These are phyloP conservation scores for Holocentrus rufus DNA, from an alignment of 2,797 vertebrate species.

Conservation along the genomic window DNA sequence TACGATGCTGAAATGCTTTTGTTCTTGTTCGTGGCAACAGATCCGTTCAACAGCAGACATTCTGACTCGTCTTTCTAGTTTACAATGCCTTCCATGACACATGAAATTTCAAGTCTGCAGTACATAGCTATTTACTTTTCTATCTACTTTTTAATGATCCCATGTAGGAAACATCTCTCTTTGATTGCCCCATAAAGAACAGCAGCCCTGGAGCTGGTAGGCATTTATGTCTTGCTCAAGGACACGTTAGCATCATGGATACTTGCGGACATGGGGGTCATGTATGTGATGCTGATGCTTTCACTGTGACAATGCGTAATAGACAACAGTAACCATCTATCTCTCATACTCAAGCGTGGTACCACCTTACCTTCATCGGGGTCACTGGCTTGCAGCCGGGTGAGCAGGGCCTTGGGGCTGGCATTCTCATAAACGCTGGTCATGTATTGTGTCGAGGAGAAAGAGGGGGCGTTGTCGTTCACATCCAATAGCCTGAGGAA, in stretches of 20 bases:
- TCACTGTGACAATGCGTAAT: not conserved
- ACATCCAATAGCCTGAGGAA: constrained; percentile 90
- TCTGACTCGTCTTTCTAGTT: no score
- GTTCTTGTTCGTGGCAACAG: not conserved
- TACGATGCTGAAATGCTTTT: not conserved
- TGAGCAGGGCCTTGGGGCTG: constrained; percentile 88
- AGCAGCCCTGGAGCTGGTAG: no score
- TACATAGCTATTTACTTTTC: no score
- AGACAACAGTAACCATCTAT: not conserved
- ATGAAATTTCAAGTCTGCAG: no score
- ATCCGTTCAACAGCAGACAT: no score
- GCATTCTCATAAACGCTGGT: constrained; percentile 94
- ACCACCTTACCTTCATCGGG: constrained; percentile 87
- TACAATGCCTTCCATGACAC: no score
- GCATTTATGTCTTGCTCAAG: not conserved
- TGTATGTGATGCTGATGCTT: not conserved
- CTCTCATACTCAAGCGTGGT: not conserved
- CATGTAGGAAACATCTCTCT: no score
- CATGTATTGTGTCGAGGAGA: constrained; percentile 87
- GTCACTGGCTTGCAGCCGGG: constrained; percentile 92
- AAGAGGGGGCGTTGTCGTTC: constrained; percentile 94
- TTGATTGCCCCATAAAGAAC: no score
- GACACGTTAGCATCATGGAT: not conserved
- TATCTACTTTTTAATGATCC: no score
- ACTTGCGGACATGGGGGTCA: not conserved